A percentile compares a stretch with the other conserved stretches of the same genome.
These are phyloP conservation scores for Lophius americanus DNA, from an alignment of 2,797 vertebrate species.

Conservation along the genomic window DNA sequence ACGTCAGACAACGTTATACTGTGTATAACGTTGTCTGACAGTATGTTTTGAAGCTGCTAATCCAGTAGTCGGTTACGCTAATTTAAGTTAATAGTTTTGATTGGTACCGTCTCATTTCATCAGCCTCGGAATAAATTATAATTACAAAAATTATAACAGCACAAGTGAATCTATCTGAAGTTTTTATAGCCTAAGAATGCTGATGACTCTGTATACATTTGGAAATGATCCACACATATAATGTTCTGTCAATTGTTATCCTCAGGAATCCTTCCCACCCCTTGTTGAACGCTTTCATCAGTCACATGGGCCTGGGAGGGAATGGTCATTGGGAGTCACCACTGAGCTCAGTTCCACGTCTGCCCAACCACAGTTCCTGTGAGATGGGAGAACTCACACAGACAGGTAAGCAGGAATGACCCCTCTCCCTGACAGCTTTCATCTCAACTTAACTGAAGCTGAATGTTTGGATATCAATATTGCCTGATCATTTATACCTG, in stretches of 20 bases:
- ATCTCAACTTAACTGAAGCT: not conserved
- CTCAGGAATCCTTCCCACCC: slow-evolving; percentile 90
- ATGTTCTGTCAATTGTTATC: not conserved
- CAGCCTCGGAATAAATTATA: not conserved
- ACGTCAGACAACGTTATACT: no score
- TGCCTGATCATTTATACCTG: not conserved
- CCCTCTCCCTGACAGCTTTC: not conserved
- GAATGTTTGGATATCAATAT: not conserved
- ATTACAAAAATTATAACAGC: not conserved
- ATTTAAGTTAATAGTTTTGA: no score
- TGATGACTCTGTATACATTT: not conserved
- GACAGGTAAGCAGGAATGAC: slow-evolving; percentile 83
- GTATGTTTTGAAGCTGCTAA: no score
- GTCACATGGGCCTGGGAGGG: slow-evolving; percentile 88
- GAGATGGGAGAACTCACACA: slow-evolving; percentile 97
- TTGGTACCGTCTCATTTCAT: no score
- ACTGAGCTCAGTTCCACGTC: slow-evolving; percentile 87
- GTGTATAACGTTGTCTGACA: no score
- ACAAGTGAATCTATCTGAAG: not conserved
- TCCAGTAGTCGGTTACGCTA: no score
- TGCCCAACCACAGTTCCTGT: slow-evolving; percentile 90
- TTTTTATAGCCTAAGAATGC: not conserved
- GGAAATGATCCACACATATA: not conserved
- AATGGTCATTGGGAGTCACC: slow-evolving; percentile 88
- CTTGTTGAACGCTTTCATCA: slow-evolving; percentile 88